Evolutionary conservation across 2,888 invertebrate species (phyloP), one percentile per base, ranked within the genome.

Genomic region (Eupithecia vulgata): DNA sequence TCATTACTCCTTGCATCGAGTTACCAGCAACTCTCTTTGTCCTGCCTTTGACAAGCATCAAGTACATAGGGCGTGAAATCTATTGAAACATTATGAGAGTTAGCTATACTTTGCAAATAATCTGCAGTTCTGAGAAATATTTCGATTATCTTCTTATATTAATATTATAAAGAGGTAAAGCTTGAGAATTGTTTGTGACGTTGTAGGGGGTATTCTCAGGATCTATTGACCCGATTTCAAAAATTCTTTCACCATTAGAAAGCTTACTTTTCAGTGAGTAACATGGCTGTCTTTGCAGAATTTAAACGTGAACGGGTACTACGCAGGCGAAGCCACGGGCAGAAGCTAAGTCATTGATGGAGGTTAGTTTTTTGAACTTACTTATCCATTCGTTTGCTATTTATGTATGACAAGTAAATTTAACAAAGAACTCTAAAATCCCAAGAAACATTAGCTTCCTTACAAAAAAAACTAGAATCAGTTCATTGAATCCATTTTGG

Each of bases 1-100:
- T 89, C 87, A 89, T 92, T 91, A 89, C 80, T 87, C 79, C 83
- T 81, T 82, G 91, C 85, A 88, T 91, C 90, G 78, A 81, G 87
- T 92, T 91, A 86, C 59, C 67, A 69, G 72, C 74, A 73, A 76
- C 76, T 80, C 80, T 79, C 77, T 79, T 79, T 84, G 81, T 80
- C 78, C 79, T 79, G 82, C 65, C 21, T 64, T 65, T 65, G 65
- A 25, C 65, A 40, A 25, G 25, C 42, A 65, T 65, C 13, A 40
- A 42, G 21, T 35, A 34, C 34, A 12, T 4, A 37, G 12, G 17
- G 34, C 34, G 61, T 61, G 8, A 61, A 61, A 61, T 34, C 34
- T 8, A 34, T 61, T 61, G 15, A 17, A 34, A 61, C 15, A 34
- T 6, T 15, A 25, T 30, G 15, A 17, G n/a, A 17, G 10, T 61